Evolutionary conservation across 2,888 invertebrate species (phyloP).

Genomic region (Euspilapteryx auroguttella): DNA sequence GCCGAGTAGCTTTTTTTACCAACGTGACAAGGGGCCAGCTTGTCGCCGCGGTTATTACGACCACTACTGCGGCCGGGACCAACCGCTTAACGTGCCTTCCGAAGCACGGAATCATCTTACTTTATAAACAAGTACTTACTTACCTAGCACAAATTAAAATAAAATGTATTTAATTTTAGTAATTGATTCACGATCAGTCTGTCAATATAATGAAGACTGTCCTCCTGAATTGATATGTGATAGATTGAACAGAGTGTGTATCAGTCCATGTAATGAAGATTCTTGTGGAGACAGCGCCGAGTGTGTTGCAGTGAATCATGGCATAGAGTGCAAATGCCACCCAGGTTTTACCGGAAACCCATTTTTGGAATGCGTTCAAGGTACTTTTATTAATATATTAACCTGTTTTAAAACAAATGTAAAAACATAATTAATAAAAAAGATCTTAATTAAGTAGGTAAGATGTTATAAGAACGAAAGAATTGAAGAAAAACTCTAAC

Average conservation of each 20-base stretch:
- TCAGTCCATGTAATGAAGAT: constrained; percentile 78
- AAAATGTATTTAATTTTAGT: constrained; percentile 21
- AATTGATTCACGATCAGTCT: constrained; percentile 52
- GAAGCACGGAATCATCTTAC: no score
- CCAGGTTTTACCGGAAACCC: constrained; percentile 78
- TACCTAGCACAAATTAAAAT: no score
- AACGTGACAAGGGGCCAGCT: no score
- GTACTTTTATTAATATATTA: constrained; percentile 21
- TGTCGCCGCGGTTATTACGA: no score
- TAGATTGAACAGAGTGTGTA: constrained; percentile 79
- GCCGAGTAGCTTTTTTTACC: no score
- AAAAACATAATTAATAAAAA: no score
- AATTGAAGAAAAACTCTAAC: no score
- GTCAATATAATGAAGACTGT: constrained; percentile 90
- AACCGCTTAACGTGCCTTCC: no score
- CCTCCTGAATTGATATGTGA: constrained; percentile 85
- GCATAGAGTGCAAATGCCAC: constrained; percentile 74
- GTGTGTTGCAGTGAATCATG: constrained; percentile 76
- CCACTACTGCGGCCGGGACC: no score
- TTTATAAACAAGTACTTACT: no score
- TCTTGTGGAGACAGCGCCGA: constrained; percentile 83
- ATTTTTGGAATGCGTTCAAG: constrained; percentile 69
- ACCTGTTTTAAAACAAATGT: constrained; percentile 24
- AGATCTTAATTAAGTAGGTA: no score
- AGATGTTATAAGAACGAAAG: no score